These are phyloP conservation scores for Todiramphus chloris DNA, from an alignment of 2,113 vertebrate genomes.

Conservation along the genomic window DNA sequence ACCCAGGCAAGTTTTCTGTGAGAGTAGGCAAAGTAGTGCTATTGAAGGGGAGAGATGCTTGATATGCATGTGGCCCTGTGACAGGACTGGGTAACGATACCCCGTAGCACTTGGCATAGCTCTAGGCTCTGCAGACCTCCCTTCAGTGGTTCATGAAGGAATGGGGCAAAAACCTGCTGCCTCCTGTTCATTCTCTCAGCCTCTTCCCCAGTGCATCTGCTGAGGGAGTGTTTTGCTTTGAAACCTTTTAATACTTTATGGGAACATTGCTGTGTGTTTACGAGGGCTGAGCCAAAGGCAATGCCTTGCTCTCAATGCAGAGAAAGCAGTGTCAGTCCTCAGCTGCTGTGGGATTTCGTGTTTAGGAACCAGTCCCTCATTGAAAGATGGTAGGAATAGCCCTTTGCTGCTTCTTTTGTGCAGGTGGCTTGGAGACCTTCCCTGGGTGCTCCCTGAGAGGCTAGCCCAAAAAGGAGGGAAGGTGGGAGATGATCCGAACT, in stretches of 20 bases:
- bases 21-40: not conserved
- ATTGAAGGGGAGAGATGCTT: not conserved
- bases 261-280: not conserved
- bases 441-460: too few relatives aligned
- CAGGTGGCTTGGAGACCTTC: not conserved
- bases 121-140: not conserved
- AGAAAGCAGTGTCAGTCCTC: not conserved
- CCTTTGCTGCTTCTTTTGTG: not conserved
- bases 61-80: fast-evolving
- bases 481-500: not conserved
- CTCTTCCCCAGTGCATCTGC: not conserved
- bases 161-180: not conserved
- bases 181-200: not conserved
- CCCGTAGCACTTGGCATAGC: fast-evolving
- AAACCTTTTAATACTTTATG: not conserved
- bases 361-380: not conserved
- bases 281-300: not conserved
- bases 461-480: not conserved
- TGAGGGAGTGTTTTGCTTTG: not conserved
- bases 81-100: not conserved
- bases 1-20: not conserved
- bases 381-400: not conserved
- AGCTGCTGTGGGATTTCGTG: not conserved
- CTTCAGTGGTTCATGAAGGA: not conserved
- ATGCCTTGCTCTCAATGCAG: not conserved